Conservation (phyloP, 2,797 vertebrate species). For the Crocodylus rhombifer region DNA sequence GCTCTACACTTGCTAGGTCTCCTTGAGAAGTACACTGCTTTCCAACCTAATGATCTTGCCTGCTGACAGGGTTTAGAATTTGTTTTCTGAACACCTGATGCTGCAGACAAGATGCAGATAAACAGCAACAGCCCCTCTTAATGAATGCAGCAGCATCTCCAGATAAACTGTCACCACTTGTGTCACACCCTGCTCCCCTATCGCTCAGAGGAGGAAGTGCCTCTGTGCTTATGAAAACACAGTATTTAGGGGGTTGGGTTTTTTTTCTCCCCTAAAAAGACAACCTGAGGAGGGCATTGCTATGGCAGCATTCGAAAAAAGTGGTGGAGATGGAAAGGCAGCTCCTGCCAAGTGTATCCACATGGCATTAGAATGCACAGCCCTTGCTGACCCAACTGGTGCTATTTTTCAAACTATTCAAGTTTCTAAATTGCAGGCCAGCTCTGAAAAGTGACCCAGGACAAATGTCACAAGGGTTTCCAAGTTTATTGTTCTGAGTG, state of each 20-base stretch:
- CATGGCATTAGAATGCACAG: accelerated
- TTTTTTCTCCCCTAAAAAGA: not conserved
- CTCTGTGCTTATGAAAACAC: slow-evolving; percentile 24
- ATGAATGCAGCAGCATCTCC: slow-evolving; percentile 72
- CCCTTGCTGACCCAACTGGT: not conserved
- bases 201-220: slow-evolving; percentile 26
- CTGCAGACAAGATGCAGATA: slow-evolving; percentile 82
- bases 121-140: slow-evolving; percentile 76
- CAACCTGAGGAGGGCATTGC: not conserved
- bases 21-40: slow-evolving; percentile 1
- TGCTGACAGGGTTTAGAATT: slow-evolving; percentile 73
- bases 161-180: slow-evolving; percentile 85
- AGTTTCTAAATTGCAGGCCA: not conserved
- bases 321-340: not conserved
- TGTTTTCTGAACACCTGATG: slow-evolving; percentile 68
- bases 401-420: not conserved
- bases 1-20: not conserved
- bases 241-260: not conserved
- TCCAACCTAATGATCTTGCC: slow-evolving; percentile 31
- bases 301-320: not conserved
- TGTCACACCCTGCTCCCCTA: slow-evolving; percentile 1
- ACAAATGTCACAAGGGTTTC: accelerated
- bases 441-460: not conserved
- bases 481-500: not conserved
- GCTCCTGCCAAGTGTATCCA: not conserved